A percentile compares a stretch with the other conserved stretches of the same genome.
Evolutionary conservation across 2,113 vertebrate species (phyloP).

Genomic region (Telmatochromis bifrenatus): DNA sequence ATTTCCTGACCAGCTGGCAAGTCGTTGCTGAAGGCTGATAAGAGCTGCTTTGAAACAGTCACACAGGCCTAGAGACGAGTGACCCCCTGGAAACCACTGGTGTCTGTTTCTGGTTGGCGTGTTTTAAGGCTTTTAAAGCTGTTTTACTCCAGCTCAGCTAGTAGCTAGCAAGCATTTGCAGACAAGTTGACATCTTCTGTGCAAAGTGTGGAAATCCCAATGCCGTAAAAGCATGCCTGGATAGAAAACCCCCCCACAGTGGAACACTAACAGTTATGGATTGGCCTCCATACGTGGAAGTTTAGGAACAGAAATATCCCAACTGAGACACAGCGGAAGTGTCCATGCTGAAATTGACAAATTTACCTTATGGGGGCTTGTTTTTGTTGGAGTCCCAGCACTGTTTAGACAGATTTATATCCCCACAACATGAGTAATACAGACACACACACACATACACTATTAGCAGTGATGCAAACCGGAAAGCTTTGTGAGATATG

Average conservation of each 20-base stretch:
- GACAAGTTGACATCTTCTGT: not conserved
- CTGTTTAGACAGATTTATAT: not conserved
- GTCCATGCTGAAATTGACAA: not conserved
- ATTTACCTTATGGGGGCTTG: not conserved
- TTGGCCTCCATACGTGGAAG: not conserved
- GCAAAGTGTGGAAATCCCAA: not conserved
- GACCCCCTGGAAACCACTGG: not conserved
- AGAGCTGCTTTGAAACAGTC: not conserved
- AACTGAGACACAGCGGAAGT: not conserved
- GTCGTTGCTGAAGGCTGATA: not conserved
- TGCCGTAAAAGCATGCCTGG: not conserved
- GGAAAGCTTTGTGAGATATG: constrained; percentile 32
- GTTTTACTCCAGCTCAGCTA: not conserved
- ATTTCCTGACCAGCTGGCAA: not conserved
- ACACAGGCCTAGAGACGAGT: not conserved
- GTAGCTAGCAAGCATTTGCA: not conserved
- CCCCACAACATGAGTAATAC: not conserved
- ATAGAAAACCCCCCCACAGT: accelerated
- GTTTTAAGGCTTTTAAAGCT: not conserved
- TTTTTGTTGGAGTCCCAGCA: not conserved
- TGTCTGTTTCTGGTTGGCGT: not conserved
- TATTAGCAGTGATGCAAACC: constrained; percentile 17
- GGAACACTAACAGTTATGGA: not conserved
- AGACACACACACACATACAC: not conserved
- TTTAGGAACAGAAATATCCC: not conserved